phyloP scores from a whole-genome alignment of 2,888 invertebrate species.

The Idaea straminata region DNA sequence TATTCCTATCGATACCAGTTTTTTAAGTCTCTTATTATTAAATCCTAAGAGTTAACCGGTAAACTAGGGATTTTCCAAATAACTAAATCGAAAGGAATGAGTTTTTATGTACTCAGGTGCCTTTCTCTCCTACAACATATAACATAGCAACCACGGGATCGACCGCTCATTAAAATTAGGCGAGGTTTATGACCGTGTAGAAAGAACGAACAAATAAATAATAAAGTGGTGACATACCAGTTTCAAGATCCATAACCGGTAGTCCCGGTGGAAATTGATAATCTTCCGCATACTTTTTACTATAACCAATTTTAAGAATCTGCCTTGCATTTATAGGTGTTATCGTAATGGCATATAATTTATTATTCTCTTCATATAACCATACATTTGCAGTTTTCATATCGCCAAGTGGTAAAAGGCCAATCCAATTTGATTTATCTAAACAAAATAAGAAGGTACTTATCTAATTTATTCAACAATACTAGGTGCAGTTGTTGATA shows the following conservation, averaged over 20 bases:
- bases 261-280: conserved; percentile 36
- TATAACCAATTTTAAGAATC: conserved; percentile 51
- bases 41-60: too few relatives aligned
- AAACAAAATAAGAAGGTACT: too few relatives aligned
- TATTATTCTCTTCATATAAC: conserved; percentile 50
- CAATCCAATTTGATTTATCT: conserved; percentile 65
- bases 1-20: too few relatives aligned
- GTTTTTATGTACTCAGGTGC: too few relatives aligned
- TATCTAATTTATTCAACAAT: too few relatives aligned
- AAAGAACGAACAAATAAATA: too few relatives aligned
- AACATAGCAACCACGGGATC: too few relatives aligned
- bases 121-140: too few relatives aligned
- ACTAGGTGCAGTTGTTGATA: background rate
- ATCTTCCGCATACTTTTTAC: conserved; percentile 44
- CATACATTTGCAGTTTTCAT: conserved; percentile 52
- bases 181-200: too few relatives aligned
- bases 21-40: too few relatives aligned
- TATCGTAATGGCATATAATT: conserved; percentile 49
- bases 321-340: conserved; percentile 39
- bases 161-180: background rate
- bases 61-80: too few relatives aligned
- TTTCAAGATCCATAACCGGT: conserved; percentile 43
- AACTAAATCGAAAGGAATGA: too few relatives aligned
- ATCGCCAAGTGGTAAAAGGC: conserved; percentile 50
- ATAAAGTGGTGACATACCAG: conserved; percentile 30